Conservation (phyloP, 2,888 invertebrate species). For the Habrosyne pyritoides region DNA sequence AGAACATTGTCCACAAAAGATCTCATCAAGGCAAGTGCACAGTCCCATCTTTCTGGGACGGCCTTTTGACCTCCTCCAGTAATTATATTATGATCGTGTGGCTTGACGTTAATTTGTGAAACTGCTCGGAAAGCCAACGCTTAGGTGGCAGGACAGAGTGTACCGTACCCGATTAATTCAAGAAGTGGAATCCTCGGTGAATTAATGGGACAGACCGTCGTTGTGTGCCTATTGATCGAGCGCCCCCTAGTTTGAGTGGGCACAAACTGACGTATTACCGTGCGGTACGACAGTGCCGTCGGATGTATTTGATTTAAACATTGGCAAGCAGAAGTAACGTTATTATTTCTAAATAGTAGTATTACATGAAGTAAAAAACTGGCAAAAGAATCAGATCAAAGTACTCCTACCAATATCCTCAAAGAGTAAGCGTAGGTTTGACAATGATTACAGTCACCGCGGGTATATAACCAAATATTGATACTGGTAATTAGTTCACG, state of each 20-base stretch:
- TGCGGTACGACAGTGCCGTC: too few relatives aligned
- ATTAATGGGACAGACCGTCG: conserved; percentile 63
- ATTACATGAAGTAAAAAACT: too few relatives aligned
- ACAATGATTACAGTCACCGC: neutral
- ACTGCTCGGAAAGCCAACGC: conserved; percentile 71
- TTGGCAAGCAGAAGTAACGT: conserved; percentile 13
- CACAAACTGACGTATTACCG: conserved; percentile 28
- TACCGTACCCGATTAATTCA: conserved; percentile 71
- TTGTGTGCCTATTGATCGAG: conserved; percentile 64
- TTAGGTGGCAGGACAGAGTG: conserved; percentile 57
- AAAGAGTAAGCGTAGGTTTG: too few relatives aligned
- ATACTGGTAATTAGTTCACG: neutral
- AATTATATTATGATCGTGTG: conserved; percentile 62
- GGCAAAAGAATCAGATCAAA: too few relatives aligned
- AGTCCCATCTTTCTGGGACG: conserved; percentile 29
- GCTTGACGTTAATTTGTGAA: conserved; percentile 74
- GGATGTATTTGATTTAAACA: conserved; percentile 17
- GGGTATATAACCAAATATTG: neutral
- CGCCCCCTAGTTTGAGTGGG: conserved; percentile 29
- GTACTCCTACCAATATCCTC: too few relatives aligned
- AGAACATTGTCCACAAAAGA: conserved; percentile 23
- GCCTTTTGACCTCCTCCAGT: conserved; percentile 43
- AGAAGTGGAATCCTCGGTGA: conserved; percentile 66
- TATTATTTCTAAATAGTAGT: neutral
- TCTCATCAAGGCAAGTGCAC: conserved; percentile 39